phyloP scores from a whole-genome alignment of 2,113 vertebrate species.

The Microtus montanus region DNA sequence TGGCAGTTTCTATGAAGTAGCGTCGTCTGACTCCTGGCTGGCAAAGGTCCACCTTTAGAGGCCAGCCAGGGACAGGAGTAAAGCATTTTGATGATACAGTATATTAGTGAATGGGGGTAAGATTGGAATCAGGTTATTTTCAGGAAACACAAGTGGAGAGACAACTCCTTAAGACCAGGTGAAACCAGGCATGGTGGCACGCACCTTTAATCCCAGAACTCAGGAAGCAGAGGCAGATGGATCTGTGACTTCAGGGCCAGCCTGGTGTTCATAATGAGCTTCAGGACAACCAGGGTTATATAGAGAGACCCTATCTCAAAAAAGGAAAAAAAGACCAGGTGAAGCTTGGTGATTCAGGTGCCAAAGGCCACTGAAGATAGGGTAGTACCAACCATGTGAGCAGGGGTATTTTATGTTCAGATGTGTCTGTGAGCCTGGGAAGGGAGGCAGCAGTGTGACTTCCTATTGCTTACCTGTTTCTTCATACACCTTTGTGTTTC shows the following conservation, averaged over 20 bases:
- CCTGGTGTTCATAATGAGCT: neutral
- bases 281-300: neutral
- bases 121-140: neutral
- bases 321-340: neutral
- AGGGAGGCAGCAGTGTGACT: neutral
- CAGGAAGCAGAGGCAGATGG: neutral
- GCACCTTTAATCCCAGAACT: neutral
- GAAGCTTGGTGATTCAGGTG: too few relatives aligned
- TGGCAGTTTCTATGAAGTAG: neutral
- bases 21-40: too few relatives aligned
- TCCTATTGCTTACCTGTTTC: neutral
- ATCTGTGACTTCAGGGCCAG: neutral
- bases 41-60: neutral
- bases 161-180: neutral
- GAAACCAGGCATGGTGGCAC: neutral
- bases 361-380: neutral
- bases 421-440: neutral
- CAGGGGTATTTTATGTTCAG: neutral
- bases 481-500: neutral
- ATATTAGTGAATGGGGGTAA: too few relatives aligned
- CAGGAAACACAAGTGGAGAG: neutral
- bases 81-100: neutral
- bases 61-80: neutral
- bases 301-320: neutral
- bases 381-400: neutral